phyloP scores from a whole-genome alignment of 2,888 invertebrate species.

The Leptopterna dolabrata region DNA sequence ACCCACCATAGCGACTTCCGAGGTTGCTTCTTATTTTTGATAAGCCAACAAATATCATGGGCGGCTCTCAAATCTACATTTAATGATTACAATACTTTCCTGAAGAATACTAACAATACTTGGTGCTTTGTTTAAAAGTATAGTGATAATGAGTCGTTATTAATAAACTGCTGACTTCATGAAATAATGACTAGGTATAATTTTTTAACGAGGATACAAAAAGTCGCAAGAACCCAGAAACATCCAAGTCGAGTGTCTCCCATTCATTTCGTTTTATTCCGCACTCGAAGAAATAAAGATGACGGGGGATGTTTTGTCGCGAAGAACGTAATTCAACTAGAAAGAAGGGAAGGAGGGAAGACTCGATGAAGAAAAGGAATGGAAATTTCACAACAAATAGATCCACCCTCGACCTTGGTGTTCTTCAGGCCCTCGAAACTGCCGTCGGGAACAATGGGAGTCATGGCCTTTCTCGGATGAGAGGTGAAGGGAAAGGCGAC shows the following conservation, averaged over 20 bases:
- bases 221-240: too few relatives aligned
- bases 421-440: not conserved
- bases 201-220: too few relatives aligned
- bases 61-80: too few relatives aligned
- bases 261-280: not conserved
- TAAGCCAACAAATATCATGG: too few relatives aligned
- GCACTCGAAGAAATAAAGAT: not conserved
- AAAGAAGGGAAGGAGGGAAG: not conserved
- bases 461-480: conserved; percentile 26
- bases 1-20: too few relatives aligned
- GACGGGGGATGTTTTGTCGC: not conserved
- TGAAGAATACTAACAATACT: too few relatives aligned
- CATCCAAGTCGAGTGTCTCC: not conserved
- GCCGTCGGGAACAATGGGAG: conserved; percentile 19
- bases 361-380: not conserved
- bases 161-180: too few relatives aligned
- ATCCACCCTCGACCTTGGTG: not conserved
- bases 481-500: not conserved
- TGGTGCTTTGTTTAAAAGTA: too few relatives aligned
- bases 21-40: too few relatives aligned
- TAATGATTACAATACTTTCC: too few relatives aligned
- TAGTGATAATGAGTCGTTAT: too few relatives aligned
- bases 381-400: conserved; percentile 35
- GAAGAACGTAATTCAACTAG: not conserved
- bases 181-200: too few relatives aligned